phyloP scores from a whole-genome alignment of 2,888 invertebrate species.

The Halictus ligatus region DNA sequence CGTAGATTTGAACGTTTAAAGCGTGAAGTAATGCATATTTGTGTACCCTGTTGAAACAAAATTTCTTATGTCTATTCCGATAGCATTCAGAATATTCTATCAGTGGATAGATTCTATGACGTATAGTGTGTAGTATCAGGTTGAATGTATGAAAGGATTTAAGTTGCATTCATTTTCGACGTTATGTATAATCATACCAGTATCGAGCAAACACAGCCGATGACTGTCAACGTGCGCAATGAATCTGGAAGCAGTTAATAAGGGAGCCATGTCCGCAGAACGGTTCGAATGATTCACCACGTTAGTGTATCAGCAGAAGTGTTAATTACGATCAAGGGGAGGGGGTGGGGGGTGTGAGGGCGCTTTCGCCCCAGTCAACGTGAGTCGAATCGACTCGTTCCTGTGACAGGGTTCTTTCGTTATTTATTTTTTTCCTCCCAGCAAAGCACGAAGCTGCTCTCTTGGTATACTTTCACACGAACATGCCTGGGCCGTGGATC shows the following conservation, averaged over 20 bases:
- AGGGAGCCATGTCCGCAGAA: constrained; percentile 9
- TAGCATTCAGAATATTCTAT: not conserved
- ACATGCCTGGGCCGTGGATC: constrained; percentile 27
- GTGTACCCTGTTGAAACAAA: not conserved
- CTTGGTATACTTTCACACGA: constrained; percentile 28
- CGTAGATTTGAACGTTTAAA: not conserved
- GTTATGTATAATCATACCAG: not conserved
- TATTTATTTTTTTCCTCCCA: not conserved
- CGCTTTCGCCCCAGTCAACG: constrained; percentile 30
- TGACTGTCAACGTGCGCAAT: not conserved
- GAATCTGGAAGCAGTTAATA: constrained; percentile 25
- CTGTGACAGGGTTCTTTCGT: constrained; percentile 17
- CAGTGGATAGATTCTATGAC: not conserved
- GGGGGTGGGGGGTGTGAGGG: not conserved
- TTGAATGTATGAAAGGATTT: not conserved
- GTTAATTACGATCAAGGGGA: constrained; percentile 45
- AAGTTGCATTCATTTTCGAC: not conserved
- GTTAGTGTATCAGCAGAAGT: constrained; percentile 24
- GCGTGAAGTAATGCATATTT: not conserved
- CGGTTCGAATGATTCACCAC: constrained; percentile 34
- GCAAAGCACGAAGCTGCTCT: constrained; percentile 24
- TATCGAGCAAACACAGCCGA: not conserved
- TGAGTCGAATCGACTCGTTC: constrained; percentile 43
- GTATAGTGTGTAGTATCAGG: not conserved
- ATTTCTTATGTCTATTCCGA: not conserved